These are phyloP conservation scores for Anastrepha obliqua DNA, from an alignment of 1,140 invertebrate genomes.

Conservation along the genomic window DNA sequence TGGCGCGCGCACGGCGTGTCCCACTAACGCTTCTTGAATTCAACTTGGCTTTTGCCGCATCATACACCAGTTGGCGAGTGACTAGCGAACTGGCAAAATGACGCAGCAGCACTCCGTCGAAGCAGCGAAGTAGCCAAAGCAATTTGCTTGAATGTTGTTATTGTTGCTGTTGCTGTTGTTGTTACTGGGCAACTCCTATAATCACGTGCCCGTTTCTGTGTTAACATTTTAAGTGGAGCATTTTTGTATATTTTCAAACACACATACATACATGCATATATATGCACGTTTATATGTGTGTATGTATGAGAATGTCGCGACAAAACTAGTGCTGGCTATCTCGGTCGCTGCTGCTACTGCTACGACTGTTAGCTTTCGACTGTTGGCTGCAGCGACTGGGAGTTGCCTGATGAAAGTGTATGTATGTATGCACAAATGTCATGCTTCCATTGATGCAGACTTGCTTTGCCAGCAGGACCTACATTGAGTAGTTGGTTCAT, in stretches of 20 bases:
- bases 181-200: slow-evolving; percentile 30
- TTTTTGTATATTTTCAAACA: slow-evolving; percentile 28
- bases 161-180: background rate
- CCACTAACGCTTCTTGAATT: slow-evolving; percentile 10
- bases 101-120: slow-evolving; percentile 11
- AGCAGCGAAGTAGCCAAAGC: background rate
- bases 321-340: background rate
- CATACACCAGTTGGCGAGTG: background rate
- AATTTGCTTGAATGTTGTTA: background rate
- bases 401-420: slow-evolving; percentile 36
- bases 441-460: slow-evolving; percentile 34
- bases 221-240: slow-evolving; percentile 45
- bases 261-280: background rate
- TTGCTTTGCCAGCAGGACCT: slow-evolving; percentile 19
- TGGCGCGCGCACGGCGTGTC: background rate
- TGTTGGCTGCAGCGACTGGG: slow-evolving; percentile 36
- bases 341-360: background rate
- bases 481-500: background rate
- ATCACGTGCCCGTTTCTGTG: slow-evolving; percentile 50
- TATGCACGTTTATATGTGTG: background rate
- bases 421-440: background rate
- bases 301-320: background rate
- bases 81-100: slow-evolving; percentile 27
- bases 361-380: background rate
- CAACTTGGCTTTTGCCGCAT: slow-evolving; percentile 23